Evolutionary conservation across 2,888 invertebrate genomes (phyloP).

Genomic region (Nezara viridula): DNA sequence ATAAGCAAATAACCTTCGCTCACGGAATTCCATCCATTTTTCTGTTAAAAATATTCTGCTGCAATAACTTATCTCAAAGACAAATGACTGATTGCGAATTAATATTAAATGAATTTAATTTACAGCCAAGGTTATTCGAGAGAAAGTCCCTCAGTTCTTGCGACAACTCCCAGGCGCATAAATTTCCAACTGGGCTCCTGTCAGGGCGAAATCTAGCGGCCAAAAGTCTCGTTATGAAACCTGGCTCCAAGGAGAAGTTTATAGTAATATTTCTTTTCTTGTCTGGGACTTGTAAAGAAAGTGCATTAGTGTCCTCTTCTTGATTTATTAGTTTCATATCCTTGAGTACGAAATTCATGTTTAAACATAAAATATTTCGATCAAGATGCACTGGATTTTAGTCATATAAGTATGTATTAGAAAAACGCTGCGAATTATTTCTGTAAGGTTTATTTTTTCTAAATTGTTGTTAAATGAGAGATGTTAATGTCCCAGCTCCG

Average conservation of each 20-base stretch:
- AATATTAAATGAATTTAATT: slow-evolving; percentile 11
- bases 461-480: too few relatives aligned
- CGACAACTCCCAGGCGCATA: background rate
- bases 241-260: background rate
- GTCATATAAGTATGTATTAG: too few relatives aligned
- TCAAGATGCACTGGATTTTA: too few relatives aligned
- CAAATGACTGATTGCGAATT: background rate
- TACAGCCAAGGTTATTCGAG: background rate
- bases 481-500: too few relatives aligned
- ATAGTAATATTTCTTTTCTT: background rate
- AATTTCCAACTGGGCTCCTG: background rate
- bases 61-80: background rate
- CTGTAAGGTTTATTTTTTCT: too few relatives aligned
- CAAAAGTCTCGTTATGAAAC: background rate
- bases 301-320: background rate
- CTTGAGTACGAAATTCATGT: too few relatives aligned
- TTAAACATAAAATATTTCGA: too few relatives aligned
- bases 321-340: too few relatives aligned
- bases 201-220: background rate
- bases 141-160: slow-evolving; percentile 8
- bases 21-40: background rate
- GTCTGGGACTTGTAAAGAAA: background rate
- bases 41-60: background rate
- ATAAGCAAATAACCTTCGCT: too few relatives aligned
- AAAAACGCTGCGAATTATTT: too few relatives aligned